These are phyloP conservation scores for Caenorhabditis briggsae DNA, from an alignment of 1,140 invertebrate genomes.

Conservation along the genomic window DNA sequence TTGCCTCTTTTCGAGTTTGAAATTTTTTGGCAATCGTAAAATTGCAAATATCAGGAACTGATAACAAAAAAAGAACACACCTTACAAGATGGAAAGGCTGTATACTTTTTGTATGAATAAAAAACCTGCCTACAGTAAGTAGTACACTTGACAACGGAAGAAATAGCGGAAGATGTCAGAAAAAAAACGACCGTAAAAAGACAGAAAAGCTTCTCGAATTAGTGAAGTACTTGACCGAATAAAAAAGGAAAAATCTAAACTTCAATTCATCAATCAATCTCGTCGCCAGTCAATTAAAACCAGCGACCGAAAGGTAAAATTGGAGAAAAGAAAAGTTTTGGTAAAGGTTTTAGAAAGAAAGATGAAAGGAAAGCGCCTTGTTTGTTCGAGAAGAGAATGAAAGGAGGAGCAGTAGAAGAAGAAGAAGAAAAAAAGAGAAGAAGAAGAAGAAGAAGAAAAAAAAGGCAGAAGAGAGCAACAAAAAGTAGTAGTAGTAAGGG, in stretches of 20 bases:
- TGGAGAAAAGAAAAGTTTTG: neutral
- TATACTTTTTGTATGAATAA: too few relatives aligned
- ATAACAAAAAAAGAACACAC: neutral
- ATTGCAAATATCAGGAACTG: neutral
- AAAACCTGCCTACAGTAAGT: too few relatives aligned
- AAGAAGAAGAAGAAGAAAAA: constrained; percentile 15
- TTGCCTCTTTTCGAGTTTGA: neutral
- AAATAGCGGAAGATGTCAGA: neutral
- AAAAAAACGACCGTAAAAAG: constrained; percentile 14
- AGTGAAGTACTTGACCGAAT: constrained; percentile 8
- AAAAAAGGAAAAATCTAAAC: constrained; percentile 6
- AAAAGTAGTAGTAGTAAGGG: constrained; percentile 15
- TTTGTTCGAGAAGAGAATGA: constrained; percentile 14
- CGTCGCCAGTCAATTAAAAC: constrained; percentile 25
- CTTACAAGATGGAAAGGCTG: too few relatives aligned
- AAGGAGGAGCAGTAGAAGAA: neutral
- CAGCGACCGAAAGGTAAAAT: neutral
- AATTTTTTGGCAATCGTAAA: neutral
- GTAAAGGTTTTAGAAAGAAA: neutral
- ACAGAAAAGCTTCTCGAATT: neutral
- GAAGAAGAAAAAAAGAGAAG: neutral
- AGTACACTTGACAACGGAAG: too few relatives aligned
- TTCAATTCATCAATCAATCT: constrained; percentile 37
- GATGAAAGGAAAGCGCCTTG: neutral
- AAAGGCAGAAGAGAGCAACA: neutral